A percentile compares a stretch with the other conserved stretches of the same genome.
phyloP scores from a whole-genome alignment of 1,140 invertebrate species.

The Ptiloglossa arizonensis region DNA sequence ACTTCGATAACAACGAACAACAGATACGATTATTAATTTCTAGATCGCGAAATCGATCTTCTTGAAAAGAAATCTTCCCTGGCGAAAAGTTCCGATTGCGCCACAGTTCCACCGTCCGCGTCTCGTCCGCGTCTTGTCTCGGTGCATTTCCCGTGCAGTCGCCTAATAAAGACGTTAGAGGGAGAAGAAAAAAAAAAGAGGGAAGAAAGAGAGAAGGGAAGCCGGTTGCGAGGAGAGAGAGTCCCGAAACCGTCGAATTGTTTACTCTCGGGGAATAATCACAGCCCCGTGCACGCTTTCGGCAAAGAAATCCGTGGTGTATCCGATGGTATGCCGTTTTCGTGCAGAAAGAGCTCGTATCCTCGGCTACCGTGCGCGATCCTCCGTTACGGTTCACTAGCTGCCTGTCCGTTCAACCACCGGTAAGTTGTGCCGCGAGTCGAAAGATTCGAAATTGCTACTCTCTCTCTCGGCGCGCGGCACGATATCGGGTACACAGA shows the following conservation, averaged over 20 bases:
- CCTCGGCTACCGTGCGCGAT: background rate
- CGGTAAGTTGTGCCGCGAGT: slow-evolving; percentile 7
- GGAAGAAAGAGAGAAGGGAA: too few relatives aligned
- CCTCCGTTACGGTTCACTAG: slow-evolving; percentile 41
- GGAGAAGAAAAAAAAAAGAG: too few relatives aligned
- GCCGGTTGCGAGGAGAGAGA: too few relatives aligned
- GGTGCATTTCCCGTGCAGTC: too few relatives aligned
- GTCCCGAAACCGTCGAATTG: background rate
- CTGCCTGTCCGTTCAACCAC: slow-evolving; percentile 43
- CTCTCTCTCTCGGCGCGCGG: background rate
- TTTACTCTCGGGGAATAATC: background rate
- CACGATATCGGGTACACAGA: background rate
- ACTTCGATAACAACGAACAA: too few relatives aligned
- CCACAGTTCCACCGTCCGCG: too few relatives aligned
- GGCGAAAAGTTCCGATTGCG: too few relatives aligned
- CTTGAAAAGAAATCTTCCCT: too few relatives aligned
- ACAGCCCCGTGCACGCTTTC: background rate
- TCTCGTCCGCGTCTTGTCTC: too few relatives aligned
- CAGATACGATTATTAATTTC: too few relatives aligned
- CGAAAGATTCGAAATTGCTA: slow-evolving; percentile 44
- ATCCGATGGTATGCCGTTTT: background rate
- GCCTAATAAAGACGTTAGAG: too few relatives aligned
- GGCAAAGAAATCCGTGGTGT: background rate
- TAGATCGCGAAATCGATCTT: too few relatives aligned
- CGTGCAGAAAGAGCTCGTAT: background rate